Evolutionary conservation across 2,888 invertebrate species (phyloP).

Genomic region (Drosophila prostipennis): DNA sequence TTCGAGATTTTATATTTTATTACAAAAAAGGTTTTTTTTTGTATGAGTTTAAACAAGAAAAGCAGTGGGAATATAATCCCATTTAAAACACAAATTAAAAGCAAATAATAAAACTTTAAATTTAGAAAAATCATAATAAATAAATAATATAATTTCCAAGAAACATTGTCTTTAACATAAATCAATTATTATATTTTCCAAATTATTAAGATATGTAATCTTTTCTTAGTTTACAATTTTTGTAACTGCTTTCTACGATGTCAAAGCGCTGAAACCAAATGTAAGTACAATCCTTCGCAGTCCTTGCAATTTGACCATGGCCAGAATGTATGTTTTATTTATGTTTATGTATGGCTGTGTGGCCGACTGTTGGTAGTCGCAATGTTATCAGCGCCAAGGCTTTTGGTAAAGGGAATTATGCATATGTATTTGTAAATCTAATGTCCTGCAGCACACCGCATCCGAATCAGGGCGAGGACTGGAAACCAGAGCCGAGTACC

Average conservation of each 20-base stretch:
- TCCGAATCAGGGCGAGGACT: conserved; percentile 13
- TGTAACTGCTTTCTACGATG: background rate
- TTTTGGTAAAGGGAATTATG: conserved; percentile 77
- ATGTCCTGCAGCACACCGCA: conserved; percentile 60
- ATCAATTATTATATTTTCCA: too few species aligned
- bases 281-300: background rate
- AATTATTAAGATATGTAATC: too few species aligned
- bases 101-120: too few species aligned
- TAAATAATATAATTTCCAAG: too few species aligned
- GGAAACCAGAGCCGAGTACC: conserved; percentile 6
- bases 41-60: too few species aligned
- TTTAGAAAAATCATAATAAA: too few species aligned
- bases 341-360: conserved; percentile 4
- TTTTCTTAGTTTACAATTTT: too few species aligned
- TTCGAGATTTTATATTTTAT: background rate
- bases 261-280: background rate
- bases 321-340: conserved; percentile 71
- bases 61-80: too few species aligned
- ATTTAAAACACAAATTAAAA: too few species aligned
- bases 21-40: too few species aligned
- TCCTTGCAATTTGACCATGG: conserved; percentile 29
- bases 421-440: conserved; percentile 76
- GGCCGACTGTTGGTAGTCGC: conserved; percentile 22
- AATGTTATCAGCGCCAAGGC: conserved; percentile 57
- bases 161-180: too few species aligned